Conservation (phyloP, 1,140 invertebrate species). For the Homalodisca vitripennis region DNA sequence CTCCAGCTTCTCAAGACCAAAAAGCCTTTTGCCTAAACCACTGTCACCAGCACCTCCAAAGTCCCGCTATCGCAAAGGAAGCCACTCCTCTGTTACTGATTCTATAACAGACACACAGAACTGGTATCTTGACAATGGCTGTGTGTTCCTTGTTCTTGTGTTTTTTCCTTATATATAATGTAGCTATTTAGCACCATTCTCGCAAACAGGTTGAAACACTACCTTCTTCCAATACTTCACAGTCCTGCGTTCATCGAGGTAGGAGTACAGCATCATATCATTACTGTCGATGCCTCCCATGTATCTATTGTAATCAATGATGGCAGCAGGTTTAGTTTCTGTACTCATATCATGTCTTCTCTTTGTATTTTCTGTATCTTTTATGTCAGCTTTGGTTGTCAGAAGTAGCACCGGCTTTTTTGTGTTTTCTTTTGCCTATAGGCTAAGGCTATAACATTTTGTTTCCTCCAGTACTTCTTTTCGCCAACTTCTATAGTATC, state of each 20-base stretch:
- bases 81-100: not conserved
- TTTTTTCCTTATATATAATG: not conserved
- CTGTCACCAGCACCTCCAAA: not conserved
- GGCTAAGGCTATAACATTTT: not conserved
- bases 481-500: not conserved
- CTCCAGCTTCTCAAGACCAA: slow-evolving; percentile 2
- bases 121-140: not conserved
- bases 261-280: slow-evolving; percentile 38
- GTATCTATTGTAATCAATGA: slow-evolving; percentile 17
- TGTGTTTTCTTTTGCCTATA: not conserved
- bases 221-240: slow-evolving; percentile 26
- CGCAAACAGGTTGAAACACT: slow-evolving; percentile 16
- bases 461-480: not conserved
- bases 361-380: not conserved
- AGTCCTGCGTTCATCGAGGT: slow-evolving; percentile 41
- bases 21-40: no score
- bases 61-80: not conserved
- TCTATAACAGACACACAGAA: not conserved
- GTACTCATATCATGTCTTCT: not conserved
- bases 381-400: not conserved
- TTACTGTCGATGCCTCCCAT: slow-evolving; percentile 26
- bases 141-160: not conserved
- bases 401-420: not conserved
- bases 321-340: not conserved
- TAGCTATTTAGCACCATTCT: not conserved